A percentile compares a stretch with the other conserved stretches of the same genome.
These are phyloP conservation scores for Sander vitreus DNA, from an alignment of 2,113 vertebrate species.

Conservation along the genomic window DNA sequence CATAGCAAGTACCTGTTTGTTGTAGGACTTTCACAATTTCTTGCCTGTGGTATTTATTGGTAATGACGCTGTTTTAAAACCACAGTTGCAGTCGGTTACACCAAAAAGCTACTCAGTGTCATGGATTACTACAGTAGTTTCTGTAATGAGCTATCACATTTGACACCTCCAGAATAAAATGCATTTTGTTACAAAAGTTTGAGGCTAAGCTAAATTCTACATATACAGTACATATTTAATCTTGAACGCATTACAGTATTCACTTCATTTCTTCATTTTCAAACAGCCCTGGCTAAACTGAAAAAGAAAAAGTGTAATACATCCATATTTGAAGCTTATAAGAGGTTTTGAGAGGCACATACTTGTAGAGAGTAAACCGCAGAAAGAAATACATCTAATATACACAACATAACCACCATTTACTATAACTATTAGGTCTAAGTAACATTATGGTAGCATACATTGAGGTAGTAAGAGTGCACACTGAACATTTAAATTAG, in stretches of 20 bases:
- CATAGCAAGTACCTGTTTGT: background rate
- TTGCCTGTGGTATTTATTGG: background rate
- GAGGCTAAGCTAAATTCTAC: background rate
- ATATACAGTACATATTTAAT: background rate
- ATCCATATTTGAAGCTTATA: background rate
- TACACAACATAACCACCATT: background rate
- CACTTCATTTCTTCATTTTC: background rate
- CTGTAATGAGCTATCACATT: background rate
- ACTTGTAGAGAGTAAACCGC: background rate
- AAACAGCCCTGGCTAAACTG: background rate
- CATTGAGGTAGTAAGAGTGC: background rate
- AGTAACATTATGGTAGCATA: background rate
- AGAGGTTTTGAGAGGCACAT: background rate
- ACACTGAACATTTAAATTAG: background rate
- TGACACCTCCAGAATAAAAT: background rate
- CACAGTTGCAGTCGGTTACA: background rate
- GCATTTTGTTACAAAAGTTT: background rate
- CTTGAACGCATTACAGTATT: background rate
- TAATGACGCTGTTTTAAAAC: background rate
- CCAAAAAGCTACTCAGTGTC: background rate
- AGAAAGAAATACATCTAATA: background rate
- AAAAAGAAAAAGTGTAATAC: background rate
- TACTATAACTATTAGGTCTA: background rate
- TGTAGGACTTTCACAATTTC: background rate
- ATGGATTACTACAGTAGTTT: background rate